These are phyloP conservation scores for Steinernema scapterisci DNA, from an alignment of 2,888 invertebrate species.

Conservation along the genomic window DNA sequence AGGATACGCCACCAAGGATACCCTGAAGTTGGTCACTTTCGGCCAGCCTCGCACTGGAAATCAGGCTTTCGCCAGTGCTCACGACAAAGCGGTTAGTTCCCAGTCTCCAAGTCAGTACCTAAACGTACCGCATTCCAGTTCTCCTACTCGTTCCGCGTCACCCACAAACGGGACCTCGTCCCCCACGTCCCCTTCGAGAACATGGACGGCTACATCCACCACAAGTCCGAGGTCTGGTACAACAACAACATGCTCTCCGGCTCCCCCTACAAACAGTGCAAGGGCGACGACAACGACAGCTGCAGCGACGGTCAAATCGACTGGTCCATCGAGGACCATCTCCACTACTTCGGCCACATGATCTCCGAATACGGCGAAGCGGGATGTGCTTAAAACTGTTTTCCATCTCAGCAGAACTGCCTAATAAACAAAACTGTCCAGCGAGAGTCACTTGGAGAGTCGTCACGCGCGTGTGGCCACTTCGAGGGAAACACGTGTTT, in stretches of 20 bases:
- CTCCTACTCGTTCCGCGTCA: constrained; percentile 27
- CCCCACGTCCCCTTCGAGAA: constrained; percentile 34
- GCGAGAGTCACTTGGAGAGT: neutral
- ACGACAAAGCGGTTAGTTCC: constrained; percentile 36
- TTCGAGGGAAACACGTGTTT: constrained; percentile 16
- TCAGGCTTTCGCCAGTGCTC: constrained; percentile 46
- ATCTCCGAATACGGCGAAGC: constrained; percentile 48
- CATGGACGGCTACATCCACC: constrained; percentile 33
- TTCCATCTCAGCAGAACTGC: neutral
- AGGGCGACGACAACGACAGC: constrained; percentile 23
- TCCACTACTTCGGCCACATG: constrained; percentile 49
- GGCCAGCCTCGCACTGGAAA: constrained; percentile 61
- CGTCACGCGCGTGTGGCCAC: constrained; percentile 27
- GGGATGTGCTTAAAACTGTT: constrained; percentile 40
- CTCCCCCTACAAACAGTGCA: constrained; percentile 29
- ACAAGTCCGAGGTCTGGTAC: constrained; percentile 37
- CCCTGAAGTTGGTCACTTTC: constrained; percentile 51
- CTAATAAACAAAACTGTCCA: constrained; percentile 9
- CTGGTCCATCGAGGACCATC: constrained; percentile 47
- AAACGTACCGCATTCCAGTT: constrained; percentile 25
- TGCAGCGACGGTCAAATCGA: constrained; percentile 38
- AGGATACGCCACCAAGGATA: constrained; percentile 37
- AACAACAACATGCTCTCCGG: constrained; percentile 34
- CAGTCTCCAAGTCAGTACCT: neutral
- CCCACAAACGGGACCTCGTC: constrained; percentile 35